Evolutionary conservation across 2,797 vertebrate genomes (phyloP).

Genomic region (Eulemur rubriventer): DNA sequence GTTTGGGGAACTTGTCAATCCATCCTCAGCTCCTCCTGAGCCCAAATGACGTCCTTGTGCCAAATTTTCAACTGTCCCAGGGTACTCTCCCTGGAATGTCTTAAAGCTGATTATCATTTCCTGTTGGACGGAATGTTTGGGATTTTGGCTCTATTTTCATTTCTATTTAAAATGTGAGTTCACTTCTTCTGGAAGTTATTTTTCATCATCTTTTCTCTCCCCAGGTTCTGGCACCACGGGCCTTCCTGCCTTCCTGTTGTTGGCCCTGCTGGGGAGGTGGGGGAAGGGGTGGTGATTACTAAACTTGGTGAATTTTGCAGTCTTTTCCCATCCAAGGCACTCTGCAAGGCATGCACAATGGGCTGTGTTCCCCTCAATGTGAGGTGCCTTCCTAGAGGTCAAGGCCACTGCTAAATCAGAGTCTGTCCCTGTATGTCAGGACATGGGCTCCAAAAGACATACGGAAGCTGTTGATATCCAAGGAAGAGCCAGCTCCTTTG

Average conservation of each 20-base stretch:
- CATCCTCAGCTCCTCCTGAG: not conserved
- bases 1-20: not conserved
- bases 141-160: constrained; percentile 48
- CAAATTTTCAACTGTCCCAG: constrained; percentile 30
- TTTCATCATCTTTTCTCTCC: constrained; percentile 59
- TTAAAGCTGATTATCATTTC: constrained; percentile 63
- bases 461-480: not conserved
- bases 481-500: not conserved
- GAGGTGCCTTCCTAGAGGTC: not conserved
- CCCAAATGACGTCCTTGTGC: not conserved
- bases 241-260: constrained; percentile 43
- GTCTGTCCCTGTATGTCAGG: not conserved
- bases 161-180: constrained; percentile 67
- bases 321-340: not conserved
- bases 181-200: constrained; percentile 67
- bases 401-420: not conserved
- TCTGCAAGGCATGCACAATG: not conserved
- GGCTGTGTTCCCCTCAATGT: not conserved
- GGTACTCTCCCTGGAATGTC: constrained; percentile 23
- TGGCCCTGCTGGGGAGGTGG: not conserved
- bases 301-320: not conserved
- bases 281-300: not conserved
- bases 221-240: not conserved
- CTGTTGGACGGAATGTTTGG: constrained; percentile 58
- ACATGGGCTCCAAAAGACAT: not conserved